A percentile compares a stretch with the other conserved stretches of the same genome.
Evolutionary conservation across 2,888 invertebrate genomes (phyloP).

Genomic region (Plebejus anna): DNA sequence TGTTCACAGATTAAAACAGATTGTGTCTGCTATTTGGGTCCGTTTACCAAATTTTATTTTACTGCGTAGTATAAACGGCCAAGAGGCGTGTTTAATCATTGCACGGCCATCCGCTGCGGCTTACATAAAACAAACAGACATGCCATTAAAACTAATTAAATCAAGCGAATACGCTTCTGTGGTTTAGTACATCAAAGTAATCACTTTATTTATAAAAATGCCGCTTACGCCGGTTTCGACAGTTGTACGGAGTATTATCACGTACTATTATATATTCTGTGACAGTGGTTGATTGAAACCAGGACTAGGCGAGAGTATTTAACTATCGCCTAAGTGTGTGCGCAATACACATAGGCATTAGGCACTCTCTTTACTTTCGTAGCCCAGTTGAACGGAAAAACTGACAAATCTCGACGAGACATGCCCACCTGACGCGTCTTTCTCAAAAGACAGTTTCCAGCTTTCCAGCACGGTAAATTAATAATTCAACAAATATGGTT

Average conservation of each 20-base stretch:
- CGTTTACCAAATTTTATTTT: slow-evolving; percentile 31
- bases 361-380: neutral
- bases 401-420: too few species aligned
- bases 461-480: neutral
- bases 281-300: neutral
- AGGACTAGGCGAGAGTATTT: neutral
- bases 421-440: too few species aligned
- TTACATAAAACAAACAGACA: slow-evolving; percentile 33
- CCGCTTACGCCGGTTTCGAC: neutral
- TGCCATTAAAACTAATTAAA: neutral
- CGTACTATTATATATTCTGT: neutral
- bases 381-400: too few species aligned
- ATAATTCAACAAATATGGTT: neutral
- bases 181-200: neutral
- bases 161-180: neutral
- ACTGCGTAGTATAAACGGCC: slow-evolving; percentile 33
- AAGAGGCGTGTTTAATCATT: slow-evolving; percentile 70
- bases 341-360: neutral
- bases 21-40: slow-evolving; percentile 19
- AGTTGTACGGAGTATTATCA: too few species aligned
- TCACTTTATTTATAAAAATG: neutral
- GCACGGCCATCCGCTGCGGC: slow-evolving; percentile 47
- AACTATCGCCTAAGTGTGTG: neutral
- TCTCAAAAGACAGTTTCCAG: too few species aligned
- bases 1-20: slow-evolving; percentile 18